phyloP scores from a whole-genome alignment of 2,888 invertebrate genomes.

The Sinohyriopsis cumingii region DNA sequence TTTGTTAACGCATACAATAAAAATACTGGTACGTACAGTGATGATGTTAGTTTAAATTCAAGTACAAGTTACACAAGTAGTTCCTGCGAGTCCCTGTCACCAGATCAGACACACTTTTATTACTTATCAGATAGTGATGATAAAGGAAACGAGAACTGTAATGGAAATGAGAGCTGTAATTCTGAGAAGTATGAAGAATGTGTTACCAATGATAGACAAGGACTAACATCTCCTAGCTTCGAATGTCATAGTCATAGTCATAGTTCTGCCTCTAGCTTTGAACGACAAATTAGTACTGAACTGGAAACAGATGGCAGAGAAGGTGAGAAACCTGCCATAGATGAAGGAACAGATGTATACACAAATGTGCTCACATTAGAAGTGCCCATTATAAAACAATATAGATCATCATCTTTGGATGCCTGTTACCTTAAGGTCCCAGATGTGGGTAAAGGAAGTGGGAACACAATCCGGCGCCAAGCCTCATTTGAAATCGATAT shows the following conservation, averaged over 20 bases:
- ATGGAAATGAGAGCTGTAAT: conserved; percentile 33
- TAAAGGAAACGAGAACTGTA: conserved; percentile 32
- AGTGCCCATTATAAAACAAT: conserved; percentile 61
- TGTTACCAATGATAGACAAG: too few species aligned
- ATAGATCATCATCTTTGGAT: conserved; percentile 64
- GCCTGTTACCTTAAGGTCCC: conserved; percentile 39
- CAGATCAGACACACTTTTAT: conserved; percentile 35
- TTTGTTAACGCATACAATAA: conserved; percentile 23
- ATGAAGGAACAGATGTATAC: conserved; percentile 17
- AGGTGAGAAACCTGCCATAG: conserved; percentile 5
- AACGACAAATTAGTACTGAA: too few species aligned
- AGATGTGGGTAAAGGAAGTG: conserved; percentile 6
- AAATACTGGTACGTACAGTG: conserved; percentile 23
- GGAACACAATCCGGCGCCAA: conserved; percentile 42
- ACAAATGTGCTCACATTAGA: conserved; percentile 60
- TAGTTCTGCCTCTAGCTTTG: too few species aligned
- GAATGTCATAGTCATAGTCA: too few species aligned
- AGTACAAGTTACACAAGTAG: conserved; percentile 44
- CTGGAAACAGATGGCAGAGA: background rate
- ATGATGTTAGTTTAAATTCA: conserved; percentile 30
- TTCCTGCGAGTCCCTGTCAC: conserved; percentile 30
- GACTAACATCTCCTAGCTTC: background rate
- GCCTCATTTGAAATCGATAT: conserved; percentile 47
- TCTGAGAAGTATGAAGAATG: conserved; percentile 19
- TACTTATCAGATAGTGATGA: conserved; percentile 37